These are phyloP conservation scores for Albula goreensis DNA, from an alignment of 2,113 vertebrate genomes.

Conservation along the genomic window DNA sequence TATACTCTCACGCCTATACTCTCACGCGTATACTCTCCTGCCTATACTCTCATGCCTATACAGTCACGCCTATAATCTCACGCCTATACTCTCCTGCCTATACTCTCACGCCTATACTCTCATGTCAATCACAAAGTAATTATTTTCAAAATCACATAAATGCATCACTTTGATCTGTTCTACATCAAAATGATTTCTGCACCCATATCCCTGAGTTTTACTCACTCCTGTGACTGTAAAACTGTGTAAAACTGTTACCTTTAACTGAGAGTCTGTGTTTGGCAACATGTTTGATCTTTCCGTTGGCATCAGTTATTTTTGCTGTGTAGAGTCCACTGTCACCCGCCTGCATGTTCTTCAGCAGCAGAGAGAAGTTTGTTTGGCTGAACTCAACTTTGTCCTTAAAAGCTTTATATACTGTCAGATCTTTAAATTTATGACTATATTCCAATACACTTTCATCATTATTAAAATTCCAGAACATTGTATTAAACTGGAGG, in stretches of 20 bases:
- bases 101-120: too few species aligned
- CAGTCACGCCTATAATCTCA: too few species aligned
- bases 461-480: background rate
- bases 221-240: background rate
- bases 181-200: background rate
- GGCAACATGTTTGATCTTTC: background rate
- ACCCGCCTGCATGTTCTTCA: constrained; percentile 21
- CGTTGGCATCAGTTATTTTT: background rate
- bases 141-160: background rate
- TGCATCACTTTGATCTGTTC: background rate
- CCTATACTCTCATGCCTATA: too few species aligned
- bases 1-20: too few species aligned
- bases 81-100: too few species aligned
- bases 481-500: fast-evolving
- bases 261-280: background rate
- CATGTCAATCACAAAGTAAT: background rate
- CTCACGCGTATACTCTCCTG: too few species aligned
- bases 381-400: background rate
- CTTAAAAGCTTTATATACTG: background rate
- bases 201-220: background rate
- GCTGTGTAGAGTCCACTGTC: constrained; percentile 29
- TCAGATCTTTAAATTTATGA: too few species aligned
- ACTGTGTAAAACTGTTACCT: background rate
- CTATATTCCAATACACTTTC: background rate
- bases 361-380: background rate